Evolutionary conservation across 2,113 vertebrate species (phyloP).

Genomic region (Ascaphus truei): DNA sequence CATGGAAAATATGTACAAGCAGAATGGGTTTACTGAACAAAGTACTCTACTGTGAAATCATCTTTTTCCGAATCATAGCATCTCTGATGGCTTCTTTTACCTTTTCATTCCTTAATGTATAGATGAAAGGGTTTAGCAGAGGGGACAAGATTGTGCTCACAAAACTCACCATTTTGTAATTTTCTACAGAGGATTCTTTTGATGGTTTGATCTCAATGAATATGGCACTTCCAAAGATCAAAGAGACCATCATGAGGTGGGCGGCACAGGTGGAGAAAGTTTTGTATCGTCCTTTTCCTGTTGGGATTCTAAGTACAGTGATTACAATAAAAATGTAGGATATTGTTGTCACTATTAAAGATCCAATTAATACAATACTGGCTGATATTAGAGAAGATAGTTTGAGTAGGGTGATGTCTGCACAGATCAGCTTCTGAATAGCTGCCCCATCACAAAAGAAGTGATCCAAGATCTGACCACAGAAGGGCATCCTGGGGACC

Average conservation of each 20-base stretch:
- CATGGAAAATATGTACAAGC: too few species aligned
- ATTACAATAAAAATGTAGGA: conserved; percentile 46
- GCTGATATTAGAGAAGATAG: conserved; percentile 13
- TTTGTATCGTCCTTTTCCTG: conserved; percentile 37
- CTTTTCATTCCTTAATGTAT: conserved; percentile 55
- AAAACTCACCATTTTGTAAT: conserved; percentile 43
- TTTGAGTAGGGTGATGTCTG: conserved; percentile 29
- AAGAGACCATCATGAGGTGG: conserved; percentile 44
- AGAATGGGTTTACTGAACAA: too few species aligned
- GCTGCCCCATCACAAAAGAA: conserved; percentile 51
- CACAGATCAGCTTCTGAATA: conserved; percentile 35
- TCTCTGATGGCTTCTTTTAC: conserved; percentile 47
- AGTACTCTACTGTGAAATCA: not conserved
- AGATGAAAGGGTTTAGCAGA: conserved; percentile 59
- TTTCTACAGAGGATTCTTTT: conserved; percentile 32
- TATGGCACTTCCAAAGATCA: conserved; percentile 51
- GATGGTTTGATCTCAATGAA: conserved; percentile 49
- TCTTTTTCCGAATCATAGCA: not conserved
- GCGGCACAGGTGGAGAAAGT: conserved; percentile 53
- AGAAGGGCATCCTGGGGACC: conserved; percentile 32
- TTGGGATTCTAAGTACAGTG: conserved; percentile 41
- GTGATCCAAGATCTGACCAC: conserved; percentile 42
- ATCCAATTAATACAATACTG: conserved; percentile 30
- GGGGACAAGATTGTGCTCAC: conserved; percentile 50
- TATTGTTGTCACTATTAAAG: conserved; percentile 37